Evolutionary conservation across 2,113 vertebrate species (phyloP).

Genomic region (Tragelaphus imberbis): DNA sequence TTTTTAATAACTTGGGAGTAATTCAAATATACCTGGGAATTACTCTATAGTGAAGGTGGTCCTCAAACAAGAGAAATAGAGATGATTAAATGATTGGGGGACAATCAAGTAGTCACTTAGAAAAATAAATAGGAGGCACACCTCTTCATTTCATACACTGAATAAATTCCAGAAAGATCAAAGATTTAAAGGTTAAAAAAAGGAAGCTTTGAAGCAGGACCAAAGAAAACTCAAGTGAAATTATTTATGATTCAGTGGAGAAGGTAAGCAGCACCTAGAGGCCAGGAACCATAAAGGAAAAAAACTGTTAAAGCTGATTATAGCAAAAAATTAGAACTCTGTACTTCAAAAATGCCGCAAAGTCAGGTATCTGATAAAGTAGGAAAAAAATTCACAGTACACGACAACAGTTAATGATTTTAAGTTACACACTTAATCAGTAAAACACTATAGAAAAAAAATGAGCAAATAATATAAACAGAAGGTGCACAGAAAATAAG

Average conservation of each 20-base stretch:
- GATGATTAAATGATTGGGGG: not conserved
- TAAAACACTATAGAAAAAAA: not conserved
- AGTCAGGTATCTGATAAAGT: not conserved
- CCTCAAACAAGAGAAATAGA: not conserved
- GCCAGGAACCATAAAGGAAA: not conserved
- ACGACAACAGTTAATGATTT: not conserved
- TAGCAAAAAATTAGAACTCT: not conserved
- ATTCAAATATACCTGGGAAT: not conserved
- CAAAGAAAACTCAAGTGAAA: not conserved
- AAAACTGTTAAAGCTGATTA: not conserved
- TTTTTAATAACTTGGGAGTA: not conserved
- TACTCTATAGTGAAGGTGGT: not conserved
- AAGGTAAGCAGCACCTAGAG: not conserved
- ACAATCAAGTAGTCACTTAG: not conserved
- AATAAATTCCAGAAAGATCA: not conserved
- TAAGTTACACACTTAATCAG: not conserved
- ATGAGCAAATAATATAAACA: not conserved
- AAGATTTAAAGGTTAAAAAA: conserved; percentile 8
- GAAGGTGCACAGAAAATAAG: not conserved
- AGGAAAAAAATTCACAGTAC: not conserved
- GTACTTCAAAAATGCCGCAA: not conserved
- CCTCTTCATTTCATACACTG: not conserved
- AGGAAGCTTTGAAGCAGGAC: not conserved
- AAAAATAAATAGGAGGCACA: not conserved
- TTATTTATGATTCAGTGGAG: not conserved